phyloP scores from a whole-genome alignment of 2,113 vertebrate genomes.

The Toxostoma redivivum region DNA sequence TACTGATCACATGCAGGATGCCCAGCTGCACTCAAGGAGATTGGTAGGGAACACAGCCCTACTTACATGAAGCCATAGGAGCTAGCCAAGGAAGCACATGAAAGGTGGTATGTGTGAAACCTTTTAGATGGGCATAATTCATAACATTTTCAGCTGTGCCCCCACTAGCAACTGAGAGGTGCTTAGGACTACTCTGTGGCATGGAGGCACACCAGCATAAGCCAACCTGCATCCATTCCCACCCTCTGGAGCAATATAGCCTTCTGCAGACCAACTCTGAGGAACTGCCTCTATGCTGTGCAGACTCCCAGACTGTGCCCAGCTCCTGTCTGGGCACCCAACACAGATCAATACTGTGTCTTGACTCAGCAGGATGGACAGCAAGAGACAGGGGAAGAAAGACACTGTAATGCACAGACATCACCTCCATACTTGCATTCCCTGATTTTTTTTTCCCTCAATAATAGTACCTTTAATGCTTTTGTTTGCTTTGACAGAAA shows the following conservation, averaged over 20 bases:
- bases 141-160: background rate
- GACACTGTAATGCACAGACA: background rate
- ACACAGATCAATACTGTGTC: background rate
- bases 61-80: background rate
- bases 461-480: background rate
- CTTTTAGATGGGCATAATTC: background rate
- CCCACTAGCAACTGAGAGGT: background rate
- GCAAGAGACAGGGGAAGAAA: background rate
- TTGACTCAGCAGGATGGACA: background rate
- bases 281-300: background rate
- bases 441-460: background rate
- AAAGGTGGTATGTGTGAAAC: rapidly evolving
- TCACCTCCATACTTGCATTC: background rate
- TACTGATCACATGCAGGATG: rapidly evolving
- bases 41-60: rapidly evolving
- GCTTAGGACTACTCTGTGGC: background rate
- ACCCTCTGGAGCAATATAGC: background rate
- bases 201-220: background rate
- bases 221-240: background rate
- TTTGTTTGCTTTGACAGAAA: background rate
- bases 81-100: background rate
- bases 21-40: background rate
- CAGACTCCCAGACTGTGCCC: background rate
- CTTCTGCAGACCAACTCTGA: background rate
- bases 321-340: background rate